Evolutionary conservation across 53 echinoderm and acorn worm species (phyloP), one percentile per base, ranked within the genome.

Genomic region (Holothuria leucospilota): DNA sequence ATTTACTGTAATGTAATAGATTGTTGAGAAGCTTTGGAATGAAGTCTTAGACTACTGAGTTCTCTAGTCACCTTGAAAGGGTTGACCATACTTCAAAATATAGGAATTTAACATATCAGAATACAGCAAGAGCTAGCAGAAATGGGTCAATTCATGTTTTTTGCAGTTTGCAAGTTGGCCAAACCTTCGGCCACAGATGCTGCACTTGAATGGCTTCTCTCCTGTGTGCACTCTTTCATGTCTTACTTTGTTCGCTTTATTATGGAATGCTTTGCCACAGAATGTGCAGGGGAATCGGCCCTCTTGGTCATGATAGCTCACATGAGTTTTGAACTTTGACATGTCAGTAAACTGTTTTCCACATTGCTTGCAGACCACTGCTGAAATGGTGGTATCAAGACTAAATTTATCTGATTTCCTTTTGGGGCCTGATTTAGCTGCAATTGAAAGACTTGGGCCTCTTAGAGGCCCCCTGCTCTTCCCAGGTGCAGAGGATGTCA

Each of bases 151-250:
- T 24, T 75, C 75, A 13, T 75, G 75, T 39, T 38, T 42, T 6
- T 41, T 75, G 26, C 75, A 75, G 46, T 41, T 29, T 20, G 14
- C 40, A 18, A 39, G 10, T 51, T 75, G 75, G 20, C 42, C 49
- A n/a, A 75, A 75, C 1, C 75, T 30, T 41, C 40, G 13, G 40
- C 75, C 75, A 24, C 75, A 75, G 21, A 38, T 4, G 42, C 26
- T 29, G 25, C 75, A 75, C 13, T 75, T 75, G 75, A 38, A 75
- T 2, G 75, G 75, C 13, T 51, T 41, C 46, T 75, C 75, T 20
- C 75, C 75, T 7, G 75, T 75, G 51, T 75, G 75, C 13, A 75
- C 25, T 39, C 75, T 75, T 51, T 75, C 75, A 2, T 75, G 75
- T 24, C 20, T 41, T 7, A 42, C 51, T 25, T 24, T 75, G 51